phyloP scores from a whole-genome alignment of 2,113 vertebrate genomes.

The Irena cyanogastra region DNA sequence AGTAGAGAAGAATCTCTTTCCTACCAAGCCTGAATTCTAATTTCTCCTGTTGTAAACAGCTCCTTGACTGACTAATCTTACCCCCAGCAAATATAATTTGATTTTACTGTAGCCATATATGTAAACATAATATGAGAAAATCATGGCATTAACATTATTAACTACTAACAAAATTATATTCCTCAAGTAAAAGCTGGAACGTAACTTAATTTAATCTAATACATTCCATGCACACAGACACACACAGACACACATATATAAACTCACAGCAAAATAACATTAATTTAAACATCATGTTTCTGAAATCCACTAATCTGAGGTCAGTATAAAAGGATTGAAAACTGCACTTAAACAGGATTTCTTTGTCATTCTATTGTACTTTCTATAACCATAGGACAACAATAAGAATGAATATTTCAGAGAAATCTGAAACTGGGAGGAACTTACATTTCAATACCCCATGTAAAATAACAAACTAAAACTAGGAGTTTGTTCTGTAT shows the following conservation, averaged over 20 bases:
- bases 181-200: constrained; percentile 44
- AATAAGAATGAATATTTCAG: background rate
- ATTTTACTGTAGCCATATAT: constrained; percentile 47
- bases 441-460: background rate
- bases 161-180: constrained; percentile 65
- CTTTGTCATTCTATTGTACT: background rate
- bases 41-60: constrained; percentile 23
- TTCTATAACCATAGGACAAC: background rate
- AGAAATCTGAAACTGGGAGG: background rate
- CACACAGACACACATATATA: constrained; percentile 34
- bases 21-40: background rate
- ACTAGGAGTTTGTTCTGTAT: background rate
- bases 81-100: constrained; percentile 58
- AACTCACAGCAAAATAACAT: constrained; percentile 42
- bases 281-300: constrained; percentile 61
- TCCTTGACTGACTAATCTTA: constrained; percentile 30
- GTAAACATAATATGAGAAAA: constrained; percentile 60
- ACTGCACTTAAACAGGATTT: background rate
- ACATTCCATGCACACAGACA: constrained; percentile 56
- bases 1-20: background rate
- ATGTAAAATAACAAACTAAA: background rate
- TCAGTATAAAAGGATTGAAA: background rate
- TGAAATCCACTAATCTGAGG: constrained; percentile 37
- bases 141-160: constrained; percentile 58
- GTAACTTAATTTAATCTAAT: constrained; percentile 61